These are phyloP conservation scores for Orchesella cincta DNA, from an alignment of 1,140 invertebrate genomes.

Conservation along the genomic window DNA sequence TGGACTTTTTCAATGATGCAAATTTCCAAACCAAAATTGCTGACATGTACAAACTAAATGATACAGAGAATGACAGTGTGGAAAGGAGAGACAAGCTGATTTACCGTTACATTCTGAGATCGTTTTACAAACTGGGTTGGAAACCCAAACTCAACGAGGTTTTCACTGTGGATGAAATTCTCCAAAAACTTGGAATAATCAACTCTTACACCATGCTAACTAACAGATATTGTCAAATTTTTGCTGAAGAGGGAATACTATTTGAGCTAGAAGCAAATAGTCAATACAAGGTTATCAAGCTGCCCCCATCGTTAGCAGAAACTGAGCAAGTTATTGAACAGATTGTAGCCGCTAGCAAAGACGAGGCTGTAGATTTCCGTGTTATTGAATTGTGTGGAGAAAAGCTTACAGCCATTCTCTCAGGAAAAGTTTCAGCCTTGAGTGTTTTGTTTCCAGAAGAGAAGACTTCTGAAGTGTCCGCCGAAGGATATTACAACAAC, in stretches of 20 bases:
- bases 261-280: background rate
- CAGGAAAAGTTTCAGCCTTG: conserved; percentile 4
- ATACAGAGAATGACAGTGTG: background rate
- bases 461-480: background rate
- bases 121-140: conserved; percentile 14
- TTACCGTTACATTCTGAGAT: background rate
- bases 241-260: conserved; percentile 6
- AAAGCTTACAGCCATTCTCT: background rate
- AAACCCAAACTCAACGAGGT: background rate
- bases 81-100: background rate
- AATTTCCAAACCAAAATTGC: background rate
- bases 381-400: background rate
- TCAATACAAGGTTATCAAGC: background rate
- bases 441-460: background rate
- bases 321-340: background rate
- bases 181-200: background rate
- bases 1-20: background rate
- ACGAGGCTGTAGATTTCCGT: background rate
- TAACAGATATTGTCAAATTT: background rate
- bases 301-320: background rate
- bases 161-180: background rate
- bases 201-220: background rate
- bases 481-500: conserved; percentile 19
- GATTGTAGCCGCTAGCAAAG: background rate
- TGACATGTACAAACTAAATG: background rate